Evolutionary conservation across 2,888 invertebrate species (phyloP).

Genomic region (Hirtodrosophila confusa): DNA sequence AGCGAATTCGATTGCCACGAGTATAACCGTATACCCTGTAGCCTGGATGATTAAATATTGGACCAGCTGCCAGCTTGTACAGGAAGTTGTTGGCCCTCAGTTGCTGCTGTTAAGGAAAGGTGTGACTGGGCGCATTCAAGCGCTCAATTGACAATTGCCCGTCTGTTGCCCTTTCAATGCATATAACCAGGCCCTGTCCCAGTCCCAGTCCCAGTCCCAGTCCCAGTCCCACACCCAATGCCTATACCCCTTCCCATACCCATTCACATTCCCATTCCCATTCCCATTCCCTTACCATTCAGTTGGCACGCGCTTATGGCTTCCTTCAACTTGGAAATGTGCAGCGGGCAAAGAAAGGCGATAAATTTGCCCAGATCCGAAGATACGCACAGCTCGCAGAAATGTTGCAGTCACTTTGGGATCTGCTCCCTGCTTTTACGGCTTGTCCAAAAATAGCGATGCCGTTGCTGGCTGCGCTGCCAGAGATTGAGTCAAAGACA

Average conservation of each 20-base stretch:
- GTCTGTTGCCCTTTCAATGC: neutral
- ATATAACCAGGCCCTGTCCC: neutral
- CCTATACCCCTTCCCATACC: too few relatives aligned
- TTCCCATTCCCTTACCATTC: constrained; percentile 8
- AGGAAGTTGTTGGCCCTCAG: constrained; percentile 41
- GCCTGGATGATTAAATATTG: constrained; percentile 43
- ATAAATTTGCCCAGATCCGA: constrained; percentile 40
- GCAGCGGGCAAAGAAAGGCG: constrained; percentile 12
- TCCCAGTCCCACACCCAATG: constrained; percentile 4
- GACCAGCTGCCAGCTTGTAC: constrained; percentile 42
- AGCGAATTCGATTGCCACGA: constrained; percentile 23
- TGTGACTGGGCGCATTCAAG: constrained; percentile 44
- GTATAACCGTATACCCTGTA: neutral
- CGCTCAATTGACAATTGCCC: constrained; percentile 54
- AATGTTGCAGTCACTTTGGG: constrained; percentile 26
- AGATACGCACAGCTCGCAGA: constrained; percentile 20
- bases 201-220: neutral
- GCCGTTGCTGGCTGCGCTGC: constrained; percentile 16
- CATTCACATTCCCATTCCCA: neutral
- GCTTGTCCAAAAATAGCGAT: constrained; percentile 45
- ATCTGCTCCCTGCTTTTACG: constrained; percentile 34
- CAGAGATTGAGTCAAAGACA: neutral
- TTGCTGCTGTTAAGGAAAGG: constrained; percentile 33
- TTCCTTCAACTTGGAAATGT: constrained; percentile 62
- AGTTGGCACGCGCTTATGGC: constrained; percentile 58